These are phyloP conservation scores for Nycticorax nycticorax DNA, from an alignment of 2,113 vertebrate genomes.

Conservation along the genomic window DNA sequence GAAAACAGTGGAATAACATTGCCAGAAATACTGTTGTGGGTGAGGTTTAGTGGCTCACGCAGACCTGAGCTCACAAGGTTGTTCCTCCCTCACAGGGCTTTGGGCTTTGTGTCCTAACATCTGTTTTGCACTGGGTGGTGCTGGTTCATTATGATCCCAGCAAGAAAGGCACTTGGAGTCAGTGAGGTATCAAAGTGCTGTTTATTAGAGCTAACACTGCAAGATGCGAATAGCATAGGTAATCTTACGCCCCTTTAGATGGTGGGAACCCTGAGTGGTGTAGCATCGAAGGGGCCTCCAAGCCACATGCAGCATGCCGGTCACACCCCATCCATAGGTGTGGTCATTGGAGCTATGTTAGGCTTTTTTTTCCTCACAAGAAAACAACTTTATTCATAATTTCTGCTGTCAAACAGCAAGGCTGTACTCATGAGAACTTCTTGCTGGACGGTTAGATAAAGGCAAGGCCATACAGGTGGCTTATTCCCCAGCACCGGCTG, in stretches of 20 bases:
- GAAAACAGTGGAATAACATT: not conserved
- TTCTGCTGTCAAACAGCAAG: not conserved
- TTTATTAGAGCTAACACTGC: not conserved
- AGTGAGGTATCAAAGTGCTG: accelerated
- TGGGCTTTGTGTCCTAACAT: not conserved
- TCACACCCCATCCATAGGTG: too few relatives aligned
- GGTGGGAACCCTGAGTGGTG: accelerated
- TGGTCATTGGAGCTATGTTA: too few relatives aligned
- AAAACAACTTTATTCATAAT: not conserved
- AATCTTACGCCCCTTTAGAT: not conserved
- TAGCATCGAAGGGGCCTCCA: not conserved
- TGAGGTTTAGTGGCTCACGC: not conserved
- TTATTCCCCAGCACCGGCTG: accelerated
- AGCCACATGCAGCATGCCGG: not conserved
- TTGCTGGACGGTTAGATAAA: not conserved
- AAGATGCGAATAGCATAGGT: not conserved
- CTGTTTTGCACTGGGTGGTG: not conserved
- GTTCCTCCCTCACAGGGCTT: not conserved
- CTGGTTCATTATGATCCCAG: not conserved
- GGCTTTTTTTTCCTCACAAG: not conserved
- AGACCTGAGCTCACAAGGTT: not conserved
- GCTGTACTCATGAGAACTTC: not conserved
- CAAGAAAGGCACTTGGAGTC: not conserved
- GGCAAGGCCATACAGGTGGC: not conserved
- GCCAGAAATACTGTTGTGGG: not conserved